Base-by-base conservation (phyloP, 2,113 vertebrate genomes). In the Microcebus jonahi region DNA sequence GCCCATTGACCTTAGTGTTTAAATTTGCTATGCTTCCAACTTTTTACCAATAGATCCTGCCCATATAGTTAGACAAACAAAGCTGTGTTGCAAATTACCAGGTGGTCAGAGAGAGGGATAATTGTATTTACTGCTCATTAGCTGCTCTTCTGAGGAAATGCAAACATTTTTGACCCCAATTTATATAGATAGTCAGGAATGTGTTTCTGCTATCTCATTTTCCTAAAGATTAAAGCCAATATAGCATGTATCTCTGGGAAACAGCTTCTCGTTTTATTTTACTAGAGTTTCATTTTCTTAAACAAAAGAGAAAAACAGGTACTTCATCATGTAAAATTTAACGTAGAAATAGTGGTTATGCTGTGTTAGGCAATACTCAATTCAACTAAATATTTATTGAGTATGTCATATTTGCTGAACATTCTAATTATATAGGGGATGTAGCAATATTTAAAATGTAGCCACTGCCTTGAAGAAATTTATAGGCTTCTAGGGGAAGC, bases 221-320 rank as follows among this genome's bases (percentile, higher is more conserved):
- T 91, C 61, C 34, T 92, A 50, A 90, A 83, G 34, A 55, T 88
- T 82, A 67, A 82, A 95, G 81, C 55, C 18, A 63, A 6, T 57
- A 6, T 57, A 93, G 20, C 36, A 53, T 71, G 12, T 59, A 27
- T 82, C n/a, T 77, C 36, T 87, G 65, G 23, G 17, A 81, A 84
- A 48, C 2, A 36, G 8, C n/a, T 88, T 89, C 42, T 85, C 25
- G 76, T 87, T 93, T 65, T 87, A 27, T 65, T 88, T 88, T 9
- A 42, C 45, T 76, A 50, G 8, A 84, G 15, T 81, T 92, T 97
- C 20, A 39, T 88, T 95, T 97, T 90, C 45, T 95, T 92, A 57
- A 34, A 34, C 9, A 34, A 45, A 85, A 84, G 76, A 73, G 57
- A 95, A 93, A 94, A 81, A 68, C 27, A 65, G 48, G 67, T 18